Base-by-base conservation (phyloP, 2,113 vertebrate species). In the Eulemur rufifrons region DNA sequence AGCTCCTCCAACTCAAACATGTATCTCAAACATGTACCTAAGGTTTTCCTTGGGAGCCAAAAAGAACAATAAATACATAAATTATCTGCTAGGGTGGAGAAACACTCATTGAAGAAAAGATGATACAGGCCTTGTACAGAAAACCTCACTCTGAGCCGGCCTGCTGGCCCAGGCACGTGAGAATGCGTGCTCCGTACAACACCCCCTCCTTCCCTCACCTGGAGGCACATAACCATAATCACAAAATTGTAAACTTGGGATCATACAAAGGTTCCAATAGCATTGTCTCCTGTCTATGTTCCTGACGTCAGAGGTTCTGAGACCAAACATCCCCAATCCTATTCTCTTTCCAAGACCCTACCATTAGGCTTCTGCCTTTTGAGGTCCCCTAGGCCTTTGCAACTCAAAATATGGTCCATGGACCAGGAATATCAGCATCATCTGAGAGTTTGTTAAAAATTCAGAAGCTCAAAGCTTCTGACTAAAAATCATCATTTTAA, bases 401-500 rank as follows among this genome's bases (percentile, higher is more conserved):
- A 83, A 37, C n/a, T 86, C 68, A 52, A 96, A 82, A 21, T 86
- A 25, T 37, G 76, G 34, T 66, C 39, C 29, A 21, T 73, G 45
- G 68, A 73, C 39, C 54, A 86, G 52, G n/a, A 93, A 93, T 8
- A 52, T 25, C 47, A 92, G 27, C 66, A 91, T 56, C 27, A 90
- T 39, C 56, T 95, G 73, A 86, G 73, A 39, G 23, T 29, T 89
- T 81, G 37, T 93, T 91, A 90, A 76, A 94, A 77, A 90, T 71
- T 95, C n/a, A 91, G 45, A 80, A 90, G 68, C 68, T 25, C 25
- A 45, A 23, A 87, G 5, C 7, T 91, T 95, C 93, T 91, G 29
- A 89, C 71, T 66, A 37, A 83, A 94, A 86, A 77, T 77, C 29
- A 80, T 95, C 50, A 93, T 56, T 90, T 91, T 89, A 91, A 83